Conservation (phyloP, 2,113 vertebrate genomes). For the Sylvilagus bachmani region DNA sequence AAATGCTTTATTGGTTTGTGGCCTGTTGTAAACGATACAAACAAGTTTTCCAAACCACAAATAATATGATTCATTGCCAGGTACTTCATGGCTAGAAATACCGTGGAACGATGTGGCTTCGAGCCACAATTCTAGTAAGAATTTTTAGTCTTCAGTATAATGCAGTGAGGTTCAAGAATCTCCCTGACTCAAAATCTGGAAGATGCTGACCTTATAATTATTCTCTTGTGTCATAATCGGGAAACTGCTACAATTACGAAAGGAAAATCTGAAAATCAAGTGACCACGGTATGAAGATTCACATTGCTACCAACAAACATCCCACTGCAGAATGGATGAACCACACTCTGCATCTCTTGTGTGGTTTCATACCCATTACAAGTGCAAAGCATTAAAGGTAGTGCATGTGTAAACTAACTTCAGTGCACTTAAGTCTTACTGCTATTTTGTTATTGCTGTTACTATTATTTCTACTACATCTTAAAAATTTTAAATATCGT, state of each 20-base stretch:
- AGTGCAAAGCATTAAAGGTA: background rate
- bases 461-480: background rate
- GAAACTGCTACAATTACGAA: background rate
- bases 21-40: slow-evolving; percentile 3
- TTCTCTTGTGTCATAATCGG: background rate
- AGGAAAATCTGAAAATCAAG: background rate
- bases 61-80: background rate
- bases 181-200: background rate
- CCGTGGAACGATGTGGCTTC: background rate
- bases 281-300: background rate
- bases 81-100: slow-evolving; percentile 12
- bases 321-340: background rate
- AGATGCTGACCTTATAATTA: background rate
- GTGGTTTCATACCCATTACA: background rate
- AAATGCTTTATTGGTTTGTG: background rate
- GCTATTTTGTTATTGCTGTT: background rate
- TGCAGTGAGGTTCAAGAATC: background rate
- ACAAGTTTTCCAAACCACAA: background rate
- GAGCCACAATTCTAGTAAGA: background rate
- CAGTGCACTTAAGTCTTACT: background rate
- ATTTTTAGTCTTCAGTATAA: background rate
- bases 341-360: background rate
- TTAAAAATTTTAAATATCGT: background rate
- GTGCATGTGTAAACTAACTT: background rate
- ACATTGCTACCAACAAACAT: background rate